phyloP scores from a whole-genome alignment of 2,888 invertebrate species.

The Gibbula magus region DNA sequence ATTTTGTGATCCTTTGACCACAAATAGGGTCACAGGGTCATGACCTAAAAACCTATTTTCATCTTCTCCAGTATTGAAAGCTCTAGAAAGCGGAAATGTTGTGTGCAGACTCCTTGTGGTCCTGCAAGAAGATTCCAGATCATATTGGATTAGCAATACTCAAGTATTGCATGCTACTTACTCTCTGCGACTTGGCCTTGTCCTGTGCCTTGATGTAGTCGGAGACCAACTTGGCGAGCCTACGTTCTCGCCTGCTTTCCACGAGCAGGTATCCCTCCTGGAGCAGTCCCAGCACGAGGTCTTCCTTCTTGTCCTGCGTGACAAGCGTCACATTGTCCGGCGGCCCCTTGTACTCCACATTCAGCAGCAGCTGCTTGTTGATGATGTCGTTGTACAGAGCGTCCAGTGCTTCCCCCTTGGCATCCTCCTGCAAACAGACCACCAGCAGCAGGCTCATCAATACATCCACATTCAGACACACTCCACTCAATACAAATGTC shows the following conservation, averaged over 20 bases:
- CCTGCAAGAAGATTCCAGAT: not conserved
- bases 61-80: too few species aligned
- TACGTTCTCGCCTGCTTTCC: constrained; percentile 86
- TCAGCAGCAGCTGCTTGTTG: constrained; percentile 87
- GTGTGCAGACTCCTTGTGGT: not conserved
- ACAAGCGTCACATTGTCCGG: constrained; percentile 66
- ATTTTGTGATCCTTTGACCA: too few species aligned
- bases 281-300: constrained; percentile 86
- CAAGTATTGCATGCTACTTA: constrained; percentile 50
- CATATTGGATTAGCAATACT: not conserved
- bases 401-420: constrained; percentile 84
- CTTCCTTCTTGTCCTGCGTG: constrained; percentile 78
- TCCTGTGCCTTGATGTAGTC: constrained; percentile 92
- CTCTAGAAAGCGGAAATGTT: too few species aligned
- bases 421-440: constrained; percentile 80
- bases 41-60: too few species aligned
- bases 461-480: too few species aligned
- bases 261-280: constrained; percentile 89
- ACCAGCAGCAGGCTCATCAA: too few species aligned
- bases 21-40: too few species aligned
- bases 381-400: constrained; percentile 82
- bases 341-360: constrained; percentile 85
- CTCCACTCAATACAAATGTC: too few species aligned
- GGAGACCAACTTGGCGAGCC: constrained; percentile 83
- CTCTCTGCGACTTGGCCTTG: constrained; percentile 85